Conservation (phyloP, 1,140 invertebrate species). For the Charaxes varanes region DNA sequence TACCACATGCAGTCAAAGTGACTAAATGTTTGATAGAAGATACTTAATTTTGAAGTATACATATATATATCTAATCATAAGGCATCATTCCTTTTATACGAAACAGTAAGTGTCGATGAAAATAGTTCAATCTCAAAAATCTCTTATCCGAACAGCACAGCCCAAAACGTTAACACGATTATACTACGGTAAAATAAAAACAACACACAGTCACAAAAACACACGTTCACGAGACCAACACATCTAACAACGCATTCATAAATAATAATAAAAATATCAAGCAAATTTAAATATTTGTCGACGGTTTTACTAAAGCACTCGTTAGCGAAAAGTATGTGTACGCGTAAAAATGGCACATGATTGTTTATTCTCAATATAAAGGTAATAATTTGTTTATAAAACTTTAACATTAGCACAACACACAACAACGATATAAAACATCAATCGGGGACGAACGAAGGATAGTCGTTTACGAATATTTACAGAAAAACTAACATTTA, state of each 20-base stretch:
- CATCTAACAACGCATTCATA: constrained; percentile 32
- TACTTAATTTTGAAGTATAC: too few relatives aligned
- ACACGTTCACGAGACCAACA: constrained; percentile 11
- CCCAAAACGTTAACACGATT: constrained; percentile 10
- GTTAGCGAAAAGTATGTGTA: constrained; percentile 41
- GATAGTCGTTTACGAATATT: constrained; percentile 47
- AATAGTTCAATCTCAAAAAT: background rate
- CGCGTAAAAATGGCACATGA: constrained; percentile 57
- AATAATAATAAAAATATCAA: constrained; percentile 49
- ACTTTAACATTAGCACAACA: constrained; percentile 46
- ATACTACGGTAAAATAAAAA: constrained; percentile 23
- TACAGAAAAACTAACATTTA: constrained; percentile 51
- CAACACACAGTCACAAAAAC: constrained; percentile 26
- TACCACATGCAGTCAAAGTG: constrained; percentile 16
- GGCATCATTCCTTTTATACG: background rate
- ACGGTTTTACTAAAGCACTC: constrained; percentile 61
- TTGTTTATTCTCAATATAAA: constrained; percentile 31
- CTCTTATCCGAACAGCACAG: constrained; percentile 8
- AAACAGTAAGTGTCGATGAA: constrained; percentile 1
- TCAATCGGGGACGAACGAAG: constrained; percentile 37
- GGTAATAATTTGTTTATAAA: constrained; percentile 27
- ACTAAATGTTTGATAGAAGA: too few relatives aligned
- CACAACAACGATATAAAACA: constrained; percentile 43
- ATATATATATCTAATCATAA: constrained; percentile 1
- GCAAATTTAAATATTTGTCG: constrained; percentile 69